Conservation (phyloP, 2,797 vertebrate genomes). For the Acropternis orthonyx region DNA sequence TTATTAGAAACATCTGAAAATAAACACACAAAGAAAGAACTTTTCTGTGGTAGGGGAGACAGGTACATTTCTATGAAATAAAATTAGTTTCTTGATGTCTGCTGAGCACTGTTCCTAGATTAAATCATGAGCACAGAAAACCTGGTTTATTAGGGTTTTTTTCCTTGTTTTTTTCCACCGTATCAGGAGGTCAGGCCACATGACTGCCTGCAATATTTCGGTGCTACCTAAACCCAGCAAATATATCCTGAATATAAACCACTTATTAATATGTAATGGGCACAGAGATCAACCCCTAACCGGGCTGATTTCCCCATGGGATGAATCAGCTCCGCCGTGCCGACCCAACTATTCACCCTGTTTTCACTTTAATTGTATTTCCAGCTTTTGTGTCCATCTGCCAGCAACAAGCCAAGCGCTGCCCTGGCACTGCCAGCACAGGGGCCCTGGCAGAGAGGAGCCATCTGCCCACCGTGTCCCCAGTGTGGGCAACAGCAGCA, state of each 20-base stretch:
- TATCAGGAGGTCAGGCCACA: not conserved
- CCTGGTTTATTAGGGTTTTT: not conserved
- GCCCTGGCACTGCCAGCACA: accelerated
- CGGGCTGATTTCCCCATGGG: not conserved
- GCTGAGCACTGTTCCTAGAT: not conserved
- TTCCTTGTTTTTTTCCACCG: accelerated
- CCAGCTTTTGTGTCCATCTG: not conserved
- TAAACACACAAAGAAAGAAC: slow-evolving; percentile 25
- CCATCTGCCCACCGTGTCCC: not conserved
- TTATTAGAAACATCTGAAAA: slow-evolving; percentile 56
- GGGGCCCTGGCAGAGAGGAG: not conserved
- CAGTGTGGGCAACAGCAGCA: not conserved
- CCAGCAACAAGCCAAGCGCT: not conserved
- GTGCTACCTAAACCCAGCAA: not conserved
- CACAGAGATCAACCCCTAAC: not conserved
- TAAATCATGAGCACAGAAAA: not conserved
- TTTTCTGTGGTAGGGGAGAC: not conserved
- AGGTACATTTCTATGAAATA: slow-evolving; percentile 16
- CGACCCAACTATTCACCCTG: not conserved
- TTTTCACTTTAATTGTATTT: not conserved
- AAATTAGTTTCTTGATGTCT: not conserved
- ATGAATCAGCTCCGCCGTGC: accelerated
- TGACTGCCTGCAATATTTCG: accelerated
- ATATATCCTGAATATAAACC: not conserved
- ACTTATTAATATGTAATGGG: not conserved